Percentiles rank a stretch among this genome's conserved stretches.
phyloP scores from a whole-genome alignment of 1,140 invertebrate species.

The Muscidifurax raptorellus region DNA sequence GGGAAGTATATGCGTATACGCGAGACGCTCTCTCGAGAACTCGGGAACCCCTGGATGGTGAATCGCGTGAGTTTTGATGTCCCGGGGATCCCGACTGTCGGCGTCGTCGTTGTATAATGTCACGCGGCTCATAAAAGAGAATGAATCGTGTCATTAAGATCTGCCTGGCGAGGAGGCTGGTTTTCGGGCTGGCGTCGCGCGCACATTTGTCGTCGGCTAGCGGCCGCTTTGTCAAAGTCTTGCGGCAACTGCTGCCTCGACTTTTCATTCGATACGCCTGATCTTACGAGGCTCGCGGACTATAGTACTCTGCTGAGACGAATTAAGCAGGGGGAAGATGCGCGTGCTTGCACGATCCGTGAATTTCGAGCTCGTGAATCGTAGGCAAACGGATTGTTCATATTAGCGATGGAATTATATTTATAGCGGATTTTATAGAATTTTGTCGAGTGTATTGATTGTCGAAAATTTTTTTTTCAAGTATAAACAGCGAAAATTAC shows the following conservation, averaged over 20 bases:
- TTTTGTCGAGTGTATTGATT: no score
- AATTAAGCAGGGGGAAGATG: no score
- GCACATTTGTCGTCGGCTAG: conserved; percentile 58
- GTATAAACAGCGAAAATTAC: no score
- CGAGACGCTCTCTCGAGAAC: no score
- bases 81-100: not conserved
- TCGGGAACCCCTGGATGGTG: not conserved
- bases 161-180: not conserved
- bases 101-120: conserved; percentile 47
- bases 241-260: conserved; percentile 29
- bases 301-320: no score
- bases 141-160: conserved; percentile 60
- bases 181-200: conserved; percentile 44
- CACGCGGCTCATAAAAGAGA: conserved; percentile 57
- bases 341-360: not conserved
- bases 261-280: conserved; percentile 51
- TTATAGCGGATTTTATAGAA: no score
- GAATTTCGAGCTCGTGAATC: not conserved
- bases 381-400: no score
- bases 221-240: conserved; percentile 57
- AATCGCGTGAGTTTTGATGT: not conserved
- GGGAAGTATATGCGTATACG: not conserved
- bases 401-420: no score
- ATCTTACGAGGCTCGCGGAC: conserved; percentile 5
- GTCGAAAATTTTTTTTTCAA: no score